Evolutionary conservation across 2,888 invertebrate species (phyloP).

Genomic region (Heteromyza rotundicornis): DNA sequence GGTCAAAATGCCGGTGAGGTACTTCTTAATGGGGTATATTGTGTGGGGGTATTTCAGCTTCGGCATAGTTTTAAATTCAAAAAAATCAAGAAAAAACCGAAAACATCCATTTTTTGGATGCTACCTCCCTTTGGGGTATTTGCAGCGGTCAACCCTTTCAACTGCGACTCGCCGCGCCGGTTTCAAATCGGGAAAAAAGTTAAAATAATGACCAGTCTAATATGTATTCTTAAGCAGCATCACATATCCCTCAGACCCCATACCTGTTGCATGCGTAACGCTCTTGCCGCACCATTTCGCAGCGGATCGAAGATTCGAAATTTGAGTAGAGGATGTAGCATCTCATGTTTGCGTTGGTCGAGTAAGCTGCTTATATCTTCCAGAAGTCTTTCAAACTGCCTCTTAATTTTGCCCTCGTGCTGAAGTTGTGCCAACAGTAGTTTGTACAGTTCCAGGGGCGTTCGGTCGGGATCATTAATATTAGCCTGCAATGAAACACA

Average conservation of each 20-base stretch:
- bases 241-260: constrained; percentile 7
- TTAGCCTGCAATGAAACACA: constrained; percentile 73
- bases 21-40: too few relatives aligned
- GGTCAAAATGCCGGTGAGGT: too few relatives aligned
- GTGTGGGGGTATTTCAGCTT: too few relatives aligned
- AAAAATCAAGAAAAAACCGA: too few relatives aligned
- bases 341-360: constrained; percentile 63
- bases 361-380: constrained; percentile 63
- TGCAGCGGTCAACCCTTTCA: too few relatives aligned
- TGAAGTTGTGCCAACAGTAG: constrained; percentile 69
- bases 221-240: too few relatives aligned
- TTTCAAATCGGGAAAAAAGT: too few relatives aligned
- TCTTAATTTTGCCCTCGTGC: constrained; percentile 68
- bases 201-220: too few relatives aligned
- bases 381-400: constrained; percentile 64
- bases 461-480: constrained; percentile 66
- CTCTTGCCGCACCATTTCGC: constrained; percentile 65
- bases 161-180: too few relatives aligned
- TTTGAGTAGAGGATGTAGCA: constrained; percentile 63
- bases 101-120: too few relatives aligned
- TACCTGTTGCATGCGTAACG: constrained; percentile 64
- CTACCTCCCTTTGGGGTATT: too few relatives aligned
- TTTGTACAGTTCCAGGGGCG: constrained; percentile 70
- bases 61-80: too few relatives aligned
- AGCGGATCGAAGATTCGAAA: constrained; percentile 67